phyloP scores from a whole-genome alignment of 1,140 invertebrate genomes.

The Aphaenogaster floridana region DNA sequence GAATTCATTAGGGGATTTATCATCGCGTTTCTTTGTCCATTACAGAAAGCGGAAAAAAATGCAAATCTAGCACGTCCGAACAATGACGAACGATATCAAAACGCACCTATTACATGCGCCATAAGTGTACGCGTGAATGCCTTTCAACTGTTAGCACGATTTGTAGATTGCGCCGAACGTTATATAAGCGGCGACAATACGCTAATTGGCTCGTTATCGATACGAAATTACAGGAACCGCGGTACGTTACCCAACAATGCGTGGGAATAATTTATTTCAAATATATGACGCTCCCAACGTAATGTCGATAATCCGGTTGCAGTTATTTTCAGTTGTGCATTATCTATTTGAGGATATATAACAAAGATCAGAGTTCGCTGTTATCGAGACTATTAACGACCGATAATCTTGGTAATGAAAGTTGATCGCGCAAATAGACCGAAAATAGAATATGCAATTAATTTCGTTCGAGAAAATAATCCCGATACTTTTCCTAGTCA shows the following conservation, averaged over 20 bases:
- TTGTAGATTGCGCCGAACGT: constrained; percentile 44
- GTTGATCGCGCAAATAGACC: background rate
- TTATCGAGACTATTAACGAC: background rate
- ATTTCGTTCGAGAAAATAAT: background rate
- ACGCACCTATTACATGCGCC: background rate
- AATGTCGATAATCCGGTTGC: constrained; percentile 52
- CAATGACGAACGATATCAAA: background rate
- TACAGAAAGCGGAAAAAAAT: background rate
- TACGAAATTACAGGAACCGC: constrained; percentile 53
- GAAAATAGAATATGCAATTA: background rate
- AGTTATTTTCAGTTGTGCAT: constrained; percentile 26
- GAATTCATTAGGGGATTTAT: constrained; percentile 31
- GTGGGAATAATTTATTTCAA: constrained; percentile 66
- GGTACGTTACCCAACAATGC: constrained; percentile 20
- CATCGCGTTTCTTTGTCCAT: background rate
- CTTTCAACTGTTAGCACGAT: constrained; percentile 56
- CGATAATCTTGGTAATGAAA: background rate
- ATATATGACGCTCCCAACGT: constrained; percentile 49
- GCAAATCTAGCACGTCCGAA: background rate
- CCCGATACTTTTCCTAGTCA: no score
- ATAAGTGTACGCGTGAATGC: background rate
- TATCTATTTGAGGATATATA: background rate
- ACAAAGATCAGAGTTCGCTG: background rate
- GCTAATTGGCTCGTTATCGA: constrained; percentile 75
- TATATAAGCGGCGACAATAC: constrained; percentile 65